phyloP scores from a whole-genome alignment of 2,113 vertebrate genomes.

The Chionomys nivalis region DNA sequence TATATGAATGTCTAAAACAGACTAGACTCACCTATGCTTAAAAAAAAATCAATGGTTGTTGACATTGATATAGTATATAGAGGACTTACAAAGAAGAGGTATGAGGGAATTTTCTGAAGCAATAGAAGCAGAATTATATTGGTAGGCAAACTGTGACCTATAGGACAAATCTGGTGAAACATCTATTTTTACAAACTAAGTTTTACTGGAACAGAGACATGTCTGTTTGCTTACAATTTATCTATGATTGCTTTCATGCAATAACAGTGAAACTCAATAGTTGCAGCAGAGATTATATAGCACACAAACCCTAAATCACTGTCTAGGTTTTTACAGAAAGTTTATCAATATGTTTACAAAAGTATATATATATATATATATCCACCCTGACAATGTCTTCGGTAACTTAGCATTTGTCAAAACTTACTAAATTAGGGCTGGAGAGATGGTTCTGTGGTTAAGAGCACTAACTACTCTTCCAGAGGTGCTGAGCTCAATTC shows the following conservation, averaged over 20 bases:
- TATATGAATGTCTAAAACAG: slow-evolving; percentile 20
- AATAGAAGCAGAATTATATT: slow-evolving; percentile 30
- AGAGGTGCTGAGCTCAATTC: too few relatives aligned
- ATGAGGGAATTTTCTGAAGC: slow-evolving; percentile 11
- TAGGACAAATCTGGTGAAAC: not conserved
- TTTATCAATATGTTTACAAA: slow-evolving; percentile 10
- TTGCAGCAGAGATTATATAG: not conserved
- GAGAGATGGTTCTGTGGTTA: too few relatives aligned
- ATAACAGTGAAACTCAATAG: not conserved
- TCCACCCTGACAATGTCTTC: not conserved
- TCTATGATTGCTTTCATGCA: not conserved
- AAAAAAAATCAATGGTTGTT: slow-evolving; percentile 3
- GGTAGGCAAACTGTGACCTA: not conserved
- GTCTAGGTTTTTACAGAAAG: slow-evolving; percentile 38
- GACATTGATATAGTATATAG: not conserved
- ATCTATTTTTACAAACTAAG: not conserved
- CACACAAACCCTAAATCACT: not conserved
- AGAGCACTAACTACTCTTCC: too few relatives aligned
- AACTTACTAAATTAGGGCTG: slow-evolving; percentile 6
- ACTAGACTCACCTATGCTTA: not conserved
- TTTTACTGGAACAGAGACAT: not conserved
- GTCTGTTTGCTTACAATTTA: slow-evolving; percentile 14
- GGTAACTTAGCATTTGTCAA: slow-evolving; percentile 9
- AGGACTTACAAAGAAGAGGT: not conserved
- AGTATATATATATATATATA: not conserved